These are phyloP conservation scores for Polymixis lichenea DNA, from an alignment of 2,888 invertebrate genomes.

Conservation along the genomic window DNA sequence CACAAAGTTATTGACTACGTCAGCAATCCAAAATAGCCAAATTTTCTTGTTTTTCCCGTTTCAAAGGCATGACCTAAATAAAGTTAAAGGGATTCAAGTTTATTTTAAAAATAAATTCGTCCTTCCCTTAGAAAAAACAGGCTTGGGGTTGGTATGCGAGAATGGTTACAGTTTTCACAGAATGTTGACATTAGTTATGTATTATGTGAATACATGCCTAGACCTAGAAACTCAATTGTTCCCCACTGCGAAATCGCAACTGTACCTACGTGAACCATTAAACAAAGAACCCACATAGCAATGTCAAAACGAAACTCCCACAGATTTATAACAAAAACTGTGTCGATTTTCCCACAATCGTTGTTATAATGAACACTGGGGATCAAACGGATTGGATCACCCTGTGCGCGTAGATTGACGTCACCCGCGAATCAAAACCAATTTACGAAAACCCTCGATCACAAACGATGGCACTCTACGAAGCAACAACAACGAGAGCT, in stretches of 20 bases:
- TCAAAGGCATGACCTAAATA: background rate
- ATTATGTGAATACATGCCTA: slow-evolving; percentile 21
- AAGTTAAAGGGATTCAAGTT: background rate
- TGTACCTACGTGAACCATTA: slow-evolving; percentile 63
- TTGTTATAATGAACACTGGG: slow-evolving; percentile 81
- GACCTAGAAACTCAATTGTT: slow-evolving; percentile 56
- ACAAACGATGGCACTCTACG: slow-evolving; percentile 15
- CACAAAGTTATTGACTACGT: background rate
- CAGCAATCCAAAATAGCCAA: background rate
- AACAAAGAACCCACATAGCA: slow-evolving; percentile 76
- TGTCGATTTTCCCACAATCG: slow-evolving; percentile 89
- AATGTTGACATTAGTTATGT: slow-evolving; percentile 34
- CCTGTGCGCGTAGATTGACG: slow-evolving; percentile 78
- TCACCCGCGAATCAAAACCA: slow-evolving; percentile 76
- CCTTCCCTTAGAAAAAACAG: background rate
- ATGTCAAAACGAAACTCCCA: slow-evolving; percentile 88
- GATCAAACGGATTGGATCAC: slow-evolving; percentile 86
- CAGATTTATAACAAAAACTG: slow-evolving; percentile 88
- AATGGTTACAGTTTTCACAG: slow-evolving; percentile 12
- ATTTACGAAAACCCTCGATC: slow-evolving; percentile 69
- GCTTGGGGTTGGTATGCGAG: background rate
- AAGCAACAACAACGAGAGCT: slow-evolving; percentile 63
- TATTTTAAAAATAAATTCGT: slow-evolving; percentile 1
- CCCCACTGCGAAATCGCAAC: slow-evolving; percentile 52
- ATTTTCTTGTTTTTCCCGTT: slow-evolving; percentile 3